These are phyloP conservation scores for Dendrolimus houi DNA, from an alignment of 2,888 invertebrate species.

Conservation along the genomic window DNA sequence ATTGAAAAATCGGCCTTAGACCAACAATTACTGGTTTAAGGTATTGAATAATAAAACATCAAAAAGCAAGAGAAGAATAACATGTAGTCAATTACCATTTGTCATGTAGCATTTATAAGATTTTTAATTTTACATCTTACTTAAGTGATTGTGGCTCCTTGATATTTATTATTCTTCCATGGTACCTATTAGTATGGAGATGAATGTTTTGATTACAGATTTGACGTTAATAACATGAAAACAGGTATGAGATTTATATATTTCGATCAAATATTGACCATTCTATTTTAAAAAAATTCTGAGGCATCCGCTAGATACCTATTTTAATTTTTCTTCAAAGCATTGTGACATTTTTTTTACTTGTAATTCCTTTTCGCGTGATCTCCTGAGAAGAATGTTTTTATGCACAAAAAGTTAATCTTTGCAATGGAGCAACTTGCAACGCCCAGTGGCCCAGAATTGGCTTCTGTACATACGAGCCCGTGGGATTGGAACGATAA, in stretches of 20 bases:
- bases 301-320: too few relatives aligned
- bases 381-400: constrained; percentile 45
- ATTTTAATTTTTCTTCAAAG: constrained; percentile 5
- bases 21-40: too few relatives aligned
- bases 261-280: too few relatives aligned
- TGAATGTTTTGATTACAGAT: not conserved
- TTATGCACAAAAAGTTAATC: constrained; percentile 47
- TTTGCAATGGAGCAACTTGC: constrained; percentile 14
- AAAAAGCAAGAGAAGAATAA: too few relatives aligned
- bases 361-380: constrained; percentile 31
- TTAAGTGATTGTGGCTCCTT: not conserved
- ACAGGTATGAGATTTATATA: too few relatives aligned
- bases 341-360: constrained; percentile 8
- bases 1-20: too few relatives aligned
- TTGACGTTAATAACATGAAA: too few relatives aligned
- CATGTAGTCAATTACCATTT: too few relatives aligned
- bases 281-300: too few relatives aligned
- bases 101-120: too few relatives aligned
- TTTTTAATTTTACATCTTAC: too few relatives aligned
- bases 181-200: not conserved
- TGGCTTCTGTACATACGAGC: constrained; percentile 63
- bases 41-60: too few relatives aligned
- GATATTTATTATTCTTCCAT: not conserved
- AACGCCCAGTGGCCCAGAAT: constrained; percentile 43
- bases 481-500: constrained; percentile 62